Evolutionary conservation across 2,113 vertebrate species (phyloP), one percentile per base, ranked within the genome.

Genomic region (Ammodytes dubius): DNA sequence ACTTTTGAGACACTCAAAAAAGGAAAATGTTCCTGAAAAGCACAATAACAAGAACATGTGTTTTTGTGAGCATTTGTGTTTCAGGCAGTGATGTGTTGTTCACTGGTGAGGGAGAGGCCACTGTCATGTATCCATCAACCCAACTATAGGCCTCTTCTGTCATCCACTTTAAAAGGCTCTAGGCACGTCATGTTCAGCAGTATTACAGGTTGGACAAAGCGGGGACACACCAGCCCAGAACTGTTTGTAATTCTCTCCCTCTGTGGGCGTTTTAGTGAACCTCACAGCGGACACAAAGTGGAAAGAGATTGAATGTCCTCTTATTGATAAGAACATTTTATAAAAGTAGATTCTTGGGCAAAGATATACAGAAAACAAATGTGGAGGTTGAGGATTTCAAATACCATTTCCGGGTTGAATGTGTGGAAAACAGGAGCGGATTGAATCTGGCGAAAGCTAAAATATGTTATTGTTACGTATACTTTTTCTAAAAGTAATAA

Each of bases 81-180:
- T 47, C 15, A 49, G 53, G 10, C 58, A 67, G 83, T 67, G 81
- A 82, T 79, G 76, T 84, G 61, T 67, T 10, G 61, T 46, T 56
- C 59, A 76, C 70, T 46, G 64, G 56, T 8, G 5, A 45, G 46
- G 37, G 35, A 70, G 69, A 66, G 71, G 65, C 73, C 73, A 17
- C 66, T 75, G 70, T 73, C 59, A 77, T 40, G 47, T 66, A 57
- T 91, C 88, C 52, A 57, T 89, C 82, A 87, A 64, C 2, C 27
- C 90, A 71, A 2, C 10, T 12, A 27, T 27, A 54, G 73, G 81
- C 66, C 54, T 84, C 83, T 7, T 17, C 68, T 77, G 71, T 70
- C 69, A 64, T 65, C 68, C 52, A 57, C 50, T 64, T 49, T 17
- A 0, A 61, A 9, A 11, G 54, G 56, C 61, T 27, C 6, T 1